A percentile compares a stretch with the other conserved stretches of the same genome.
Evolutionary conservation across 2,113 vertebrate genomes (phyloP).

Genomic region (Carlito syrichta): DNA sequence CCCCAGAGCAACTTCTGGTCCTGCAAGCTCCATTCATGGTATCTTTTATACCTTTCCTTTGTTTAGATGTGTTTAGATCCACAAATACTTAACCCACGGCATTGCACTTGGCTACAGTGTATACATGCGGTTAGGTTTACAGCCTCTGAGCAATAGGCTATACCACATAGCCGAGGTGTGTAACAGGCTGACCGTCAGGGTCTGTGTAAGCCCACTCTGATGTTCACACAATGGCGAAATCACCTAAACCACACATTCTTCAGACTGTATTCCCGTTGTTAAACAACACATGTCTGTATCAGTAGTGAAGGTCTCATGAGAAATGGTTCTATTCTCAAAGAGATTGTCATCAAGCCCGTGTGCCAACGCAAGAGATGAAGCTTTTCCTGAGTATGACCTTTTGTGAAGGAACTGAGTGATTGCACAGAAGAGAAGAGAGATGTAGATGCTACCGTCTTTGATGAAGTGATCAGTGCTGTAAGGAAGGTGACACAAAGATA

Average conservation of each 20-base stretch:
- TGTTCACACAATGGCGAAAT: not conserved
- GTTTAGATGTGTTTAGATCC: not conserved
- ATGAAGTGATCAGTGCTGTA: not conserved
- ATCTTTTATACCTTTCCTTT: not conserved
- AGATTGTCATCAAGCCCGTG: not conserved
- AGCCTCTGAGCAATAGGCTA: not conserved
- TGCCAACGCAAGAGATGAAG: rapidly evolving
- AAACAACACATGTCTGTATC: not conserved
- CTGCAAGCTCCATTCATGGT: not conserved
- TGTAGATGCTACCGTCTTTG: not conserved
- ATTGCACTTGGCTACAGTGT: not conserved
- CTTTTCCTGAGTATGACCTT: not conserved
- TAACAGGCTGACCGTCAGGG: not conserved
- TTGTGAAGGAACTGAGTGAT: not conserved
- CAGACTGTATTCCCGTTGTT: not conserved
- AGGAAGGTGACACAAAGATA: not conserved
- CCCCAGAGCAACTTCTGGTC: not conserved
- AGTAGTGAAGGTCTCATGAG: not conserved
- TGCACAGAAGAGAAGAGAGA: not conserved
- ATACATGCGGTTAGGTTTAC: too few relatives aligned
- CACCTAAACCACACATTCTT: not conserved
- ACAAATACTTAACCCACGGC: not conserved
- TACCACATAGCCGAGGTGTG: not conserved
- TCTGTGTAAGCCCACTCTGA: not conserved
- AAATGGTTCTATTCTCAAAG: not conserved